Evolutionary conservation across 2,888 invertebrate species (phyloP), one percentile per base, ranked within the genome.

Genomic region (Xestia rhomboidea): DNA sequence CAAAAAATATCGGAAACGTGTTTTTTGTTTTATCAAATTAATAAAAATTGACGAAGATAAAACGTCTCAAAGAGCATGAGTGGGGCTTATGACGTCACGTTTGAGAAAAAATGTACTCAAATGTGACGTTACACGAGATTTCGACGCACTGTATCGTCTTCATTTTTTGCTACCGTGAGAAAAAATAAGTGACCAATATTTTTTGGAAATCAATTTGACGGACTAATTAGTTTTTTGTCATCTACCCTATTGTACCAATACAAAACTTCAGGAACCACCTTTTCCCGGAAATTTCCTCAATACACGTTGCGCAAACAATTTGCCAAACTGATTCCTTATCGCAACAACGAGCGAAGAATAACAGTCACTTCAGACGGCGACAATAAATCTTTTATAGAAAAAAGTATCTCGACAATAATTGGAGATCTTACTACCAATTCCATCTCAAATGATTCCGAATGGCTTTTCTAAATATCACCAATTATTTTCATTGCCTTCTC

Each of bases 401-500:
- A 81, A 78, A 83, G 66, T 49, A 49, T 27, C 49, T 77, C 41
- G 60, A 77, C 83, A 72, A 79, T 79, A 68, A 81, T 79, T 72
- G 38, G 49, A 68, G 38, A 62, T 70, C 70, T 63, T 63, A 66
- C 67, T 41, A 75, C 30, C 66, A 69, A 76, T 78, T 77, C 82
- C 38, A 41, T 66, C 30, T 67, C 49, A 67, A 86, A 77, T 79
- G 70, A 84, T 79, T 76, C 54, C 68, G 74, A 82, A 79, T 85
- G 51, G 77, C 76, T 66, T 72, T 78, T 49, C 68, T 84, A 79
- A 86, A 89, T 84, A 83, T 78, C 72, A 62, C 38, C 79, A 87
- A 87, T 89, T 82, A 83, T 81, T 79, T 83, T 80, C 84, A 88
- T 85, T 85, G 83, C 82, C 82, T 79, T 84, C 79, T 71, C 82